phyloP scores from a whole-genome alignment of 2,797 vertebrate species.

The Phalanger gymnotis region DNA sequence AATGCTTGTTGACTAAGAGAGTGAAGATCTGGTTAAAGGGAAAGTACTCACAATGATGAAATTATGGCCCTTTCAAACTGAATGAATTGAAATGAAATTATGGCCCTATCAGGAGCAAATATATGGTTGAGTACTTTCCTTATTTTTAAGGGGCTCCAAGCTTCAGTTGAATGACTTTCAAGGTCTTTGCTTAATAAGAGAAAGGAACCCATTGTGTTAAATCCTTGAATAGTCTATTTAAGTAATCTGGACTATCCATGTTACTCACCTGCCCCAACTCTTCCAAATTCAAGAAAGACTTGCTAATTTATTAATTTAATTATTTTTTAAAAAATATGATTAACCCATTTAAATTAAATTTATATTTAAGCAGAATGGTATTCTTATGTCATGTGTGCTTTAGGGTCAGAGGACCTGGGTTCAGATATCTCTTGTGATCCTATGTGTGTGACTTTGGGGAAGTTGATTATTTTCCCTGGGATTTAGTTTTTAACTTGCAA shows the following conservation, averaged over 20 bases:
- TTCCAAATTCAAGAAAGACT: background rate
- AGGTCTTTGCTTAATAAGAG: background rate
- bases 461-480: background rate
- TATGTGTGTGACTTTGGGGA: background rate
- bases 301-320: background rate
- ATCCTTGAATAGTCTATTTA: too few species aligned
- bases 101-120: background rate
- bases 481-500: background rate
- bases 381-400: slow-evolving; percentile 19
- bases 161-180: background rate
- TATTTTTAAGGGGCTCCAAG: background rate
- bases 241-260: background rate
- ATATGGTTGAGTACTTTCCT: background rate
- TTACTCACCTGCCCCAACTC: background rate
- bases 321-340: background rate
- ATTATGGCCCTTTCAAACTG: background rate
- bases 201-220: background rate
- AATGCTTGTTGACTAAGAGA: background rate
- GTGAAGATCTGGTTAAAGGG: background rate
- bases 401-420: background rate
- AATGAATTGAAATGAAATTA: too few species aligned
- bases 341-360: slow-evolving; percentile 39
- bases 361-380: slow-evolving; percentile 21
- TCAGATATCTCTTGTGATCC: background rate
- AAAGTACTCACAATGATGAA: too few species aligned